Evolutionary conservation across 2,113 vertebrate genomes (phyloP), one percentile per base, ranked within the genome.

Genomic region (Arvicanthis niloticus): DNA sequence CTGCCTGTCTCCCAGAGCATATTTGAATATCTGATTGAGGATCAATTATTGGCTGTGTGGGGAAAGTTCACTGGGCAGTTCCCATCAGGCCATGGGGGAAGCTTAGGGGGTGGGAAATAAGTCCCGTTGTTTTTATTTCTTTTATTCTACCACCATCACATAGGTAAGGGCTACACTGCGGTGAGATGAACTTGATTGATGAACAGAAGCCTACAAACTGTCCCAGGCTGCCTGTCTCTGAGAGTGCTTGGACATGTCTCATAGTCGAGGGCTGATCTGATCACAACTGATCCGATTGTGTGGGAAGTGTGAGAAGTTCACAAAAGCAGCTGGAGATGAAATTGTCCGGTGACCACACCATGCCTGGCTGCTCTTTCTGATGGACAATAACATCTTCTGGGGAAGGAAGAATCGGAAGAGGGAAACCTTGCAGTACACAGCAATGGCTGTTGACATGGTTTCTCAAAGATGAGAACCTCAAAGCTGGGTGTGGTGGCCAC

Each of bases 21-120:
- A 99, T 99, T 98, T 98, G 98, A 98, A 99, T 99, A 99, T 99
- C 98, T 98, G 98, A 99, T 98, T 98, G 98, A 98, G 98, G 97
- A 98, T 89, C 0, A 98, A 98, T 98, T 97, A 97, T 90, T 88
- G 98, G 45, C 0, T 15, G 86, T 68, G 92, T 13, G 75, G 97
- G 98, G 97, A 98, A 98, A 78, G 97, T 97, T 97, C 97, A 93
- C 95, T 92, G 97, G 97, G 97, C 96, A 98, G 97, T 93, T 97
- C 95, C 62, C 92, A 68, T 60, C 94, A 96, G 97, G 96, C 97
- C 82, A 68, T 90, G 93, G 96, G 86, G 96, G n/a, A 94, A 93
- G 48, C 37, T 92, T 93, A 0, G 89, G 97, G 97, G 95, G 0
- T 53, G 75, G 37, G 78, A 65, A 96, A 97, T 89, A 97, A 98